Conservation (phyloP, 1,140 invertebrate species). For the Metaphire vulgaris region DNA sequence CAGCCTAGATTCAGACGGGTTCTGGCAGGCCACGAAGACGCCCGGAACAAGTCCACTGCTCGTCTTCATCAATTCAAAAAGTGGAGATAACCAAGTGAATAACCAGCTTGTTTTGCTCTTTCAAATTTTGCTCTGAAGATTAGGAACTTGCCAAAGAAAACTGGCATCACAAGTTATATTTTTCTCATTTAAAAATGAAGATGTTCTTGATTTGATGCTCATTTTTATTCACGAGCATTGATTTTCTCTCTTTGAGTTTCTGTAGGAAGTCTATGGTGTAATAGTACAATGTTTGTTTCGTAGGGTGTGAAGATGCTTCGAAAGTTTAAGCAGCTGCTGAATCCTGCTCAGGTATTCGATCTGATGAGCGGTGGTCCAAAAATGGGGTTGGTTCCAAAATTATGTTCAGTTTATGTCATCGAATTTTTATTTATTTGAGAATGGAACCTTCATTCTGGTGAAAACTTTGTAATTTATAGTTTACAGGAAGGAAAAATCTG, state of each 20-base stretch:
- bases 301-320: constrained; percentile 87
- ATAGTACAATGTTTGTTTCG: no score
- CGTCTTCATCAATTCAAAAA: constrained; percentile 95
- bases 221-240: no score
- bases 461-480: no score
- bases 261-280: no score
- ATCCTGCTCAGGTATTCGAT: constrained; percentile 96
- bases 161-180: no score
- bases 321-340: constrained; percentile 88
- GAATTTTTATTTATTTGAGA: no score
- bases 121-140: background rate
- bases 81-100: constrained; percentile 72
- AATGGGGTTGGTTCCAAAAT: constrained; percentile 70
- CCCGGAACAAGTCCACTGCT: constrained; percentile 76
- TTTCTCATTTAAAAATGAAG: no score
- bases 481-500: no score
- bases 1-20: constrained; percentile 68
- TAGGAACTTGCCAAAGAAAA: constrained; percentile 21
- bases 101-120: background rate
- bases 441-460: no score
- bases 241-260: no score
- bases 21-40: constrained; percentile 79
- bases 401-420: no score
- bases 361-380: constrained; percentile 77
- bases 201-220: no score